Evolutionary conservation across 2,888 invertebrate genomes (phyloP).

Genomic region (Chymomyza amoena): DNA sequence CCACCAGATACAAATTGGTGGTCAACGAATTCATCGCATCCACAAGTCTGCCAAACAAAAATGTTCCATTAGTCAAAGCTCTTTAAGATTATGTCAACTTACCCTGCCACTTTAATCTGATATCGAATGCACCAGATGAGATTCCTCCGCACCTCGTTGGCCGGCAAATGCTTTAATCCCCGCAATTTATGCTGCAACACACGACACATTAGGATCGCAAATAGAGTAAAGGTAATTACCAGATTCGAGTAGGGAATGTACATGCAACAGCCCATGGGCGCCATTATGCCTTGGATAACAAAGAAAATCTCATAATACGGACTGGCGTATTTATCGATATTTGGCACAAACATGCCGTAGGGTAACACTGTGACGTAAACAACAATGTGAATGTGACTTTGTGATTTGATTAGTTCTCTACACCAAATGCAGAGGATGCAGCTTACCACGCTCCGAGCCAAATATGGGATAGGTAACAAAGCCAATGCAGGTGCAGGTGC

Average conservation of each 20-base stretch:
- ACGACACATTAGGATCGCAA: slow-evolving; percentile 64
- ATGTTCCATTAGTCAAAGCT: not conserved
- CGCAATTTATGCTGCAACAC: slow-evolving; percentile 64
- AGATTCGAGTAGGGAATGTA: slow-evolving; percentile 70
- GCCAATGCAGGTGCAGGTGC: slow-evolving; percentile 60
- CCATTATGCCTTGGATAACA: slow-evolving; percentile 58
- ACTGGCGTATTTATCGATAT: slow-evolving; percentile 58
- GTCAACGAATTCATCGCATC: slow-evolving; percentile 53
- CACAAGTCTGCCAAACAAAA: slow-evolving; percentile 31
- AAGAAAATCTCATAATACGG: slow-evolving; percentile 68
- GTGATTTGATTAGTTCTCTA: not conserved
- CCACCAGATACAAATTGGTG: slow-evolving; percentile 55
- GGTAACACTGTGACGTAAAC: slow-evolving; percentile 57
- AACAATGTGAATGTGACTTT: not conserved
- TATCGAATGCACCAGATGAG: slow-evolving; percentile 70
- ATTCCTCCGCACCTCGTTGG: slow-evolving; percentile 34
- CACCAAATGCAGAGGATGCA: not conserved
- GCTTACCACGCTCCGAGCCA: slow-evolving; percentile 57
- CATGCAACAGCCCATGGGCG: slow-evolving; percentile 74
- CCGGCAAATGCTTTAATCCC: slow-evolving; percentile 36
- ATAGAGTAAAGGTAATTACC: slow-evolving; percentile 66
- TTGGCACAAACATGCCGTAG: slow-evolving; percentile 64
- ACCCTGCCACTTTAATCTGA: slow-evolving; percentile 68
- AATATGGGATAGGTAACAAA: slow-evolving; percentile 66
- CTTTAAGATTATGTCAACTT: slow-evolving; percentile 11